Evolutionary conservation across 2,113 vertebrate species (phyloP).

Genomic region (Puffinus mauretanicus): DNA sequence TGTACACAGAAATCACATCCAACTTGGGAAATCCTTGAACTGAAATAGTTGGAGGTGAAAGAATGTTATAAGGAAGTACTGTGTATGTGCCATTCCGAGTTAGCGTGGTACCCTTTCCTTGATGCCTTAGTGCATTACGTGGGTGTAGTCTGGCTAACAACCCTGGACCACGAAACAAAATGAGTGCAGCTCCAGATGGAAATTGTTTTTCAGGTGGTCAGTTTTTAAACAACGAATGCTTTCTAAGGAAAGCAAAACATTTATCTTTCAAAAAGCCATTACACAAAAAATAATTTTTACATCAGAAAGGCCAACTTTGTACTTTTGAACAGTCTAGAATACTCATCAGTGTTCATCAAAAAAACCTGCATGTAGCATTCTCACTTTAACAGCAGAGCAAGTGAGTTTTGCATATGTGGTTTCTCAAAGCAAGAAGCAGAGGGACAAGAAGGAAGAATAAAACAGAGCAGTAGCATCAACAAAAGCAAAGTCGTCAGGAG

Average conservation of each 20-base stretch:
- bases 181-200: neutral
- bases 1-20: neutral
- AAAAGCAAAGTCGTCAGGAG: neutral
- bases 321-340: neutral
- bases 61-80: neutral
- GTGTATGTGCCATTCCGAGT: neutral
- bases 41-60: neutral
- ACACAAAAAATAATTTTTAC: neutral
- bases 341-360: fast-evolving
- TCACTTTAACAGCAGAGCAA: neutral
- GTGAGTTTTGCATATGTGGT: neutral
- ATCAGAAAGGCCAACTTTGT: neutral
- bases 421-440: neutral
- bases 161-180: neutral
- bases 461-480: neutral
- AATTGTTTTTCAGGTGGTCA: neutral
- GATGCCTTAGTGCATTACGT: neutral
- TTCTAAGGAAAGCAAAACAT: neutral
- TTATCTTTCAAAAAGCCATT: neutral
- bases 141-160: neutral
- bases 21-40: neutral
- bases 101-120: neutral
- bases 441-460: neutral
- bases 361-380: fast-evolving
- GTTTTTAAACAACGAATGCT: neutral